These are phyloP conservation scores for Pterocles orientalis DNA, from an alignment of 2,113 vertebrate species.

Conservation along the genomic window DNA sequence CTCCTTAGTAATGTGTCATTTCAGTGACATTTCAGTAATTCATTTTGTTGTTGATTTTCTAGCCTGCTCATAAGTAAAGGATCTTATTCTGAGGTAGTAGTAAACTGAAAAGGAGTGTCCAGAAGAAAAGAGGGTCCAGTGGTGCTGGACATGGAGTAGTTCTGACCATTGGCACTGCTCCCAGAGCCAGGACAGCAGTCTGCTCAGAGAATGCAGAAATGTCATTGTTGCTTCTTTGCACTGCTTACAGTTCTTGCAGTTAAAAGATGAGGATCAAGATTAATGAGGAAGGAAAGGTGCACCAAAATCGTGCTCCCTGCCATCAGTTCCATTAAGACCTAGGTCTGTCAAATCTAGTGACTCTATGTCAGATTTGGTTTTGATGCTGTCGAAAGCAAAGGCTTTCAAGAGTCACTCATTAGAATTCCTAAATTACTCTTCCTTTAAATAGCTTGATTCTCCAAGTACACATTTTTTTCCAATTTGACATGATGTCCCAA, in stretches of 20 bases:
- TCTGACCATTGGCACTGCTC: background rate
- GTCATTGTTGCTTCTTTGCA: background rate
- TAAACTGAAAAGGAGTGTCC: background rate
- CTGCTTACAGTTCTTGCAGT: background rate
- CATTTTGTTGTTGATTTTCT: background rate
- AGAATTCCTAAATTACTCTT: background rate
- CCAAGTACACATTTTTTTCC: background rate
- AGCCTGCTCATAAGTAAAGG: background rate
- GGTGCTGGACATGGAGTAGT: background rate
- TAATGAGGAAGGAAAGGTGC: background rate
- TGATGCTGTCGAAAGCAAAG: background rate
- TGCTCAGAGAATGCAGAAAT: background rate
- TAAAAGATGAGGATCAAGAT: background rate
- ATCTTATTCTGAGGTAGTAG: background rate
- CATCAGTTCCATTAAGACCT: background rate
- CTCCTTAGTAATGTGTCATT: background rate
- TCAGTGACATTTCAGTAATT: background rate
- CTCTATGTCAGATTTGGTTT: background rate
- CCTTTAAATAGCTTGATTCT: background rate
- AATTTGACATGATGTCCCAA: background rate
- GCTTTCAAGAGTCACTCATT: background rate
- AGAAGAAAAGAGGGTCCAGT: fast-evolving
- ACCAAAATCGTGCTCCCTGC: background rate
- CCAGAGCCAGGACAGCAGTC: background rate
- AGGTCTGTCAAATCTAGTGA: background rate